Conservation (phyloP, 2,888 invertebrate genomes). For the Melitaea athalia region DNA sequence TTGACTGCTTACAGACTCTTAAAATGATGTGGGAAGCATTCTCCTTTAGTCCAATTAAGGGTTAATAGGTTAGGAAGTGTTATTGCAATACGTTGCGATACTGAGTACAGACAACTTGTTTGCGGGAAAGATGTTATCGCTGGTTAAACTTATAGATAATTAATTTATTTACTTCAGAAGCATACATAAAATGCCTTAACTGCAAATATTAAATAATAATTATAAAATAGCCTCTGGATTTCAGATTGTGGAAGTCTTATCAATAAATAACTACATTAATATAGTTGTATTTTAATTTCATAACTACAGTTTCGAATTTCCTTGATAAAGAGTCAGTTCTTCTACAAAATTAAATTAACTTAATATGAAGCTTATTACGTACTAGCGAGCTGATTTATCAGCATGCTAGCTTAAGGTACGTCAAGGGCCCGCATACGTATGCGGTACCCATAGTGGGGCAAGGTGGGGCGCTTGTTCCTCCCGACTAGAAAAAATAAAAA, state of each 20-base stretch:
- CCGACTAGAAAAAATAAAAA: too few relatives aligned
- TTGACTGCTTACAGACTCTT: too few relatives aligned
- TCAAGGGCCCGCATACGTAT: too few relatives aligned
- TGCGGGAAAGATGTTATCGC: constrained; percentile 58
- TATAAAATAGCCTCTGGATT: constrained; percentile 59
- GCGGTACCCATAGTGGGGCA: too few relatives aligned
- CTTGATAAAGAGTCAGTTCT: too few relatives aligned
- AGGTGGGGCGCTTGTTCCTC: too few relatives aligned
- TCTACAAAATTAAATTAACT: too few relatives aligned
- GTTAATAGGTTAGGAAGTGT: constrained; percentile 56
- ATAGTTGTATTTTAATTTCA: constrained; percentile 39
- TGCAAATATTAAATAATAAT: constrained; percentile 60
- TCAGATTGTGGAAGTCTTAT: constrained; percentile 78
- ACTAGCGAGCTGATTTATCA: too few relatives aligned
- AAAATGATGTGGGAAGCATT: too few relatives aligned
- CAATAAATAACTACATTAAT: constrained; percentile 68
- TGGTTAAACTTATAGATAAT: constrained; percentile 65
- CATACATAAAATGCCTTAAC: constrained; percentile 75
- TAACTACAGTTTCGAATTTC: neutral
- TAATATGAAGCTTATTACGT: too few relatives aligned
- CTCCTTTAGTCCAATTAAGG: too few relatives aligned
- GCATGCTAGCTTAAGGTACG: too few relatives aligned
- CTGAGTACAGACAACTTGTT: constrained; percentile 61
- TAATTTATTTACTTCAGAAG: constrained; percentile 73
- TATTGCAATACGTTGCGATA: constrained; percentile 43